Conservation (phyloP, 2,888 invertebrate species). For the Cerastis leucographa region DNA sequence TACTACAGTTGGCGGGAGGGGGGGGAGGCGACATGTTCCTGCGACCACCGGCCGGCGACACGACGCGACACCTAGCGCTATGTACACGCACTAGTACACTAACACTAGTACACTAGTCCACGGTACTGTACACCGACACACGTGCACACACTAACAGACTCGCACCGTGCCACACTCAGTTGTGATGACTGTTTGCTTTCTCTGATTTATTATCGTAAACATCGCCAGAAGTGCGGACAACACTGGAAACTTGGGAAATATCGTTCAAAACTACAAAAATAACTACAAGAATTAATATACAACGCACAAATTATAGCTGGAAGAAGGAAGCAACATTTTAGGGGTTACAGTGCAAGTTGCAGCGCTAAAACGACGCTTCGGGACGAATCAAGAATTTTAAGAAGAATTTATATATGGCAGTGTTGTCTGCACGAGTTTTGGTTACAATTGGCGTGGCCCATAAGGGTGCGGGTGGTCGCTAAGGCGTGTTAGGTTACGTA, state of each 20-base stretch:
- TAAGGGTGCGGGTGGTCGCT: slow-evolving; percentile 88
- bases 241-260: slow-evolving; percentile 67
- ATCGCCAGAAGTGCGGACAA: slow-evolving; percentile 81
- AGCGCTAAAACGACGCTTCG: slow-evolving; percentile 51
- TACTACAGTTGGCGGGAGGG: slow-evolving; percentile 72
- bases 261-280: slow-evolving; percentile 25
- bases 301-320: slow-evolving; percentile 40
- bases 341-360: slow-evolving; percentile 30
- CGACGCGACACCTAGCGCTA: slow-evolving; percentile 53
- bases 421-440: slow-evolving; percentile 77
- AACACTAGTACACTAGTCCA: slow-evolving; percentile 46
- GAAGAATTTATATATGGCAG: slow-evolving; percentile 37
- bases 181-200: slow-evolving; percentile 88
- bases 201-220: slow-evolving; percentile 83
- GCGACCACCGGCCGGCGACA: slow-evolving; percentile 82
- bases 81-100: slow-evolving; percentile 40
- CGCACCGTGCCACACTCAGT: slow-evolving; percentile 88
- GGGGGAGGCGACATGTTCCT: slow-evolving; percentile 80
- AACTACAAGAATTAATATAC: slow-evolving; percentile 12
- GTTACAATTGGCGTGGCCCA: slow-evolving; percentile 77
- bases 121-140: slow-evolving; percentile 61
- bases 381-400: slow-evolving; percentile 1
- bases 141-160: slow-evolving; percentile 78
- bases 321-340: slow-evolving; percentile 61
- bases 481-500: slow-evolving; percentile 82